Conservation (phyloP, 1,140 invertebrate genomes). For the Gryllus bimaculatus region DNA sequence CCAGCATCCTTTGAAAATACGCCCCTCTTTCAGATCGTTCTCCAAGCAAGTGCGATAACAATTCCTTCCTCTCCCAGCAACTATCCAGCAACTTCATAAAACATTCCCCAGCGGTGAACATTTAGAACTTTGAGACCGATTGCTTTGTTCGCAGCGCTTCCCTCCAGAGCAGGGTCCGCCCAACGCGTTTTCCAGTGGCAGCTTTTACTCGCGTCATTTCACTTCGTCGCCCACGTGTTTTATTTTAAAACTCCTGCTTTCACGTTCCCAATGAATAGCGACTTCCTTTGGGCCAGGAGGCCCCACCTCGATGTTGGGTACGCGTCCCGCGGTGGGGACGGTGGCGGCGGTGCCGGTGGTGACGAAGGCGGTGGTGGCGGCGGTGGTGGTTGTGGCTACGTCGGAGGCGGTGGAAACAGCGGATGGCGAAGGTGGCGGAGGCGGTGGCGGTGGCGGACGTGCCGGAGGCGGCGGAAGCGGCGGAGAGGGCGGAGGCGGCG, state of each 20-base stretch:
- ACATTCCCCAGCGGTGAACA: too few species aligned
- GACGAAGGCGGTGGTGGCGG: too few species aligned
- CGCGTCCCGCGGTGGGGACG: too few species aligned
- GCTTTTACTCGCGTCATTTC: neutral
- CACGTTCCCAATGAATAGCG: neutral
- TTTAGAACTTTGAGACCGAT: too few species aligned
- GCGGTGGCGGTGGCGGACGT: conserved; percentile 18
- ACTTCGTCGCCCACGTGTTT: neutral
- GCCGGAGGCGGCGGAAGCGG: conserved; percentile 5
- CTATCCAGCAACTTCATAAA: neutral
- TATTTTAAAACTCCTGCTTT: neutral
- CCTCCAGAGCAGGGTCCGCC: too few species aligned
- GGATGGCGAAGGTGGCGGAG: conserved; percentile 25
- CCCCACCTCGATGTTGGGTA: too few species aligned
- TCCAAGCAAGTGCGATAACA: neutral
- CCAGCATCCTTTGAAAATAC: too few species aligned
- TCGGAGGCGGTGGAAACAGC: conserved; percentile 31
- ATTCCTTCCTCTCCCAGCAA: conserved; percentile 1
- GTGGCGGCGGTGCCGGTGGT: too few species aligned
- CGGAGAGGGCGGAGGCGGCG: conserved; percentile 12
- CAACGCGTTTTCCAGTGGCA: neutral
- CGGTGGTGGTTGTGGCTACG: conserved; percentile 27
- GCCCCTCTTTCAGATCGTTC: neutral
- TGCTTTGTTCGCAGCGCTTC: too few species aligned
- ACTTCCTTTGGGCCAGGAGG: too few species aligned